Evolutionary conservation across 2,797 vertebrate genomes (phyloP), one percentile per base, ranked within the genome.

Genomic region (Botia kubotai): DNA sequence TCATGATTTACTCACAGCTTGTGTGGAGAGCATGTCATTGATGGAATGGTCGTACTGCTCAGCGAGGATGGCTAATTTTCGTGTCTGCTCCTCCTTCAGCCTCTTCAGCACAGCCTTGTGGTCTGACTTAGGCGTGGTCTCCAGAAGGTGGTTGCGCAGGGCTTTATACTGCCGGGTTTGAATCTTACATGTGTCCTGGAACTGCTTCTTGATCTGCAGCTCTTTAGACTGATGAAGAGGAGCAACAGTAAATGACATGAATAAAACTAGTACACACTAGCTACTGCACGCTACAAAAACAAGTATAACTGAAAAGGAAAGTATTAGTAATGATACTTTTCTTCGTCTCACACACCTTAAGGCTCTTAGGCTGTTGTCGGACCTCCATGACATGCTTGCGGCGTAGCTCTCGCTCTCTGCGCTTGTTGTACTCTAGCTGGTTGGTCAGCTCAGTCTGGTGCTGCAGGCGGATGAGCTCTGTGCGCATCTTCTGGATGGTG

Each of bases 11-110:
- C 96, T 97, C 89, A 99, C 98, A 52, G 98, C 98, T 93, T 99
- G 98, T 13, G 98, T 99, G 82, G 98, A 98, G 80, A 99, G 96
- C 98, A 99, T 99, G 90, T 99, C 98, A 72, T 98, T 98, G 94
- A 99, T 99, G 93, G 97, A 97, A 92, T 99, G 98, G 93, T 99
- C 98, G 82, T 99, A 99, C 91, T 99, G 98, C 91, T 99, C 98
- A 5, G 98, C 98, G 87, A 99, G 93, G 91, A 99, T 98, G 91
- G 98, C 98, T 84, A 99, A 95, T 87, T 99, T 99, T 86, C 98
- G 96, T 75, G 98, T 98, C 93, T 99, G 98, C 89, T 99, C 98
- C 88, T 98, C 97, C 91, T 99, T 98, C 86, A 99, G 95, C 82
- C 98, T 94, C 93, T 99, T 99, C 77, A 99, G 94, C 90, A 99